These are phyloP conservation scores for Ichneumon xanthorius DNA, from an alignment of 2,888 invertebrate species.

Conservation along the genomic window DNA sequence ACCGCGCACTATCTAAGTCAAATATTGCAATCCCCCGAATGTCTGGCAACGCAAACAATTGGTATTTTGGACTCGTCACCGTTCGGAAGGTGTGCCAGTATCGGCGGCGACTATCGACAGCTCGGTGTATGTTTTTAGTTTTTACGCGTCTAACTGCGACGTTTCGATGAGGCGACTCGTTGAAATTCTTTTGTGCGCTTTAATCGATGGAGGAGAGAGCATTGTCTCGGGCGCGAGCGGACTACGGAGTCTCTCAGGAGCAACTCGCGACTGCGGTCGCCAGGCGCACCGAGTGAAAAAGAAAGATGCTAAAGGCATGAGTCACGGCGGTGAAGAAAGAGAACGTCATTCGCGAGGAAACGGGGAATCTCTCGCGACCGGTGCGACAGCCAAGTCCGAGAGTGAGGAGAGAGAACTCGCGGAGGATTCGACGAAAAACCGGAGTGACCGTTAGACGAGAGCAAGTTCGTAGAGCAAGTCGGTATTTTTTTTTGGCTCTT, in stretches of 20 bases:
- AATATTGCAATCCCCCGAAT: background rate
- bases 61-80: conserved; percentile 6
- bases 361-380: conserved; percentile 53
- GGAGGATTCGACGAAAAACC: conserved; percentile 24
- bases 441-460: conserved; percentile 55
- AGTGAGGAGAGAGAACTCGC: background rate
- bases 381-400: conserved; percentile 26
- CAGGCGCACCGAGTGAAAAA: conserved; percentile 41
- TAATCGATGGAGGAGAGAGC: conserved; percentile 8
- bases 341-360: conserved; percentile 60
- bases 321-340: conserved; percentile 65
- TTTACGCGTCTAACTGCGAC: background rate
- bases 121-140: background rate
- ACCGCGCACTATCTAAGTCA: background rate
- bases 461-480: conserved; percentile 19
- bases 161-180: background rate
- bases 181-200: conserved; percentile 18
- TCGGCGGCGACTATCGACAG: background rate
- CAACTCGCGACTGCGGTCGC: conserved; percentile 41
- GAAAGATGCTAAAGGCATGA: conserved; percentile 40
- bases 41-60: background rate
- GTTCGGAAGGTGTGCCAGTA: background rate
- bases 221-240: conserved; percentile 18
- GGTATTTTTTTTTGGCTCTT: conserved; percentile 10
- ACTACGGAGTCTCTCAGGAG: conserved; percentile 33